Conservation (phyloP, 2,888 invertebrate genomes). For the Thysanoteuthis rhombus region DNA sequence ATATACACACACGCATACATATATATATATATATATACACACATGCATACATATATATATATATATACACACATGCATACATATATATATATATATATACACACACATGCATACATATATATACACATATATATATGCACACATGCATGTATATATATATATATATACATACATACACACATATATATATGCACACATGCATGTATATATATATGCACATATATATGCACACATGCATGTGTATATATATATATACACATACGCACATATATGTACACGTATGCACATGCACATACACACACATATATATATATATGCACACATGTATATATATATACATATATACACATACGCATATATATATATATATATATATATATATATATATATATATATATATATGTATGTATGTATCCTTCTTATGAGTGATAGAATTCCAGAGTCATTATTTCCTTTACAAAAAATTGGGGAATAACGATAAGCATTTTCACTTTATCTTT, state of each 20-base stretch:
- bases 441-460: no score
- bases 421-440: no score
- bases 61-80: no score
- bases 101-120: no score
- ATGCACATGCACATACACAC: no score
- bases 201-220: not conserved
- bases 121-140: no score
- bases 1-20: no score
- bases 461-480: no score
- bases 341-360: not conserved
- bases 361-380: not conserved
- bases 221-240: not conserved
- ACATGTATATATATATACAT: not conserved
- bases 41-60: no score
- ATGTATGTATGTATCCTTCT: not conserved
- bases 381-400: not conserved
- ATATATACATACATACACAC: not conserved
- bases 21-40: no score
- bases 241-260: not conserved
- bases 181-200: not conserved
- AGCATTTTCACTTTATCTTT: no score
- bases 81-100: not conserved
- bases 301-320: not conserved
- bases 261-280: no score
- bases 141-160: not conserved